Evolutionary conservation across 2,888 invertebrate genomes (phyloP).

Genomic region (Campoplex capitator): DNA sequence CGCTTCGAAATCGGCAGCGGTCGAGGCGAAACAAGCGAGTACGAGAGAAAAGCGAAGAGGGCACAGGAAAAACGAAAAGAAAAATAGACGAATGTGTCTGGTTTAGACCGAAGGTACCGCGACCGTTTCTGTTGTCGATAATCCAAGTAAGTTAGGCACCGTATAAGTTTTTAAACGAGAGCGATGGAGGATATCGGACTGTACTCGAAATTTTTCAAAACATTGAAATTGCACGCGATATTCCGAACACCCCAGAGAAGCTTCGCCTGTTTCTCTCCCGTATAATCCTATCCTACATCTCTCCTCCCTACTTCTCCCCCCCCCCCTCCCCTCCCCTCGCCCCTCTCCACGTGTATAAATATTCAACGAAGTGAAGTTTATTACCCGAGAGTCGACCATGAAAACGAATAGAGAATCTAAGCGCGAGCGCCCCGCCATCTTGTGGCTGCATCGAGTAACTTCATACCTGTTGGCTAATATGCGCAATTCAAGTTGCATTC

Average conservation of each 20-base stretch:
- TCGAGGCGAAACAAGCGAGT: conserved; percentile 16
- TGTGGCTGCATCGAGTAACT: conserved; percentile 22
- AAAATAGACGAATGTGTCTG: conserved; percentile 26
- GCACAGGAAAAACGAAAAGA: conserved; percentile 30
- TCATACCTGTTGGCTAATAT: not conserved
- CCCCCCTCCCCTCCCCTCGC: not conserved
- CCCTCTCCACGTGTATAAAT: conserved; percentile 41
- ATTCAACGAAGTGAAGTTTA: conserved; percentile 57
- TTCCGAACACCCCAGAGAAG: conserved; percentile 32
- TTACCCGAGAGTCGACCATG: conserved; percentile 57
- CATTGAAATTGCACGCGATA: conserved; percentile 53
- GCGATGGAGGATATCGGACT: conserved; percentile 43
- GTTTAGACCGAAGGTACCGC: conserved; percentile 52
- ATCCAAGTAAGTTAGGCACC: conserved; percentile 45
- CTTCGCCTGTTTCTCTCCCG: conserved; percentile 31
- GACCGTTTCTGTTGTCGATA: conserved; percentile 52
- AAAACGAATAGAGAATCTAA: conserved; percentile 34
- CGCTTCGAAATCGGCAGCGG: conserved; percentile 11
- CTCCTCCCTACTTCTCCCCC: not conserved
- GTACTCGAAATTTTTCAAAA: conserved; percentile 35
- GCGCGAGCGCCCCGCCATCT: conserved; percentile 28
- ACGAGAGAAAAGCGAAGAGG: conserved; percentile 35
- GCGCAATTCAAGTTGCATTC: conserved; percentile 1
- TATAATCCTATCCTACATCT: conserved; percentile 24
- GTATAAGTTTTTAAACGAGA: not conserved